Conservation (phyloP, 2,888 invertebrate species). For the Drosophila phalerata region DNA sequence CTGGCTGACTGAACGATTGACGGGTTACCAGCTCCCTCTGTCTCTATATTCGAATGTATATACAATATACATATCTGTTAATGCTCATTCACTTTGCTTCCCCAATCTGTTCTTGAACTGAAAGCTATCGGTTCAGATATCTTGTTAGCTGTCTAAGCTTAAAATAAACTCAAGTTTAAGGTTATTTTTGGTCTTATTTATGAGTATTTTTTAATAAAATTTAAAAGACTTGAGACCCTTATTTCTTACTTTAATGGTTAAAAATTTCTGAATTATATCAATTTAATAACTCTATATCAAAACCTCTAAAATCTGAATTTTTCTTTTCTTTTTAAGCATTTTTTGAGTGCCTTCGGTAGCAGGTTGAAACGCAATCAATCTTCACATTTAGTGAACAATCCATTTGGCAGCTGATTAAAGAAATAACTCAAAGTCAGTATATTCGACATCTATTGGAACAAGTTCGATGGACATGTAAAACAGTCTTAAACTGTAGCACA, state of each 20-base stretch:
- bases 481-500: constrained; percentile 25
- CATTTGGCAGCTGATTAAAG: constrained; percentile 23
- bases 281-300: too few species aligned
- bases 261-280: too few species aligned
- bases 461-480: constrained; percentile 26
- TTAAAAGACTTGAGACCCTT: too few species aligned
- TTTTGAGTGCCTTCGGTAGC: constrained; percentile 4
- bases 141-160: neutral
- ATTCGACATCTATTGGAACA: constrained; percentile 18
- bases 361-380: constrained; percentile 26
- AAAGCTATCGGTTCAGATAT: constrained; percentile 4
- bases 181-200: neutral
- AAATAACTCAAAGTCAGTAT: constrained; percentile 12
- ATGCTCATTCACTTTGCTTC: constrained; percentile 20
- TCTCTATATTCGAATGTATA: constrained; percentile 12
- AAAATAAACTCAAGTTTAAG: neutral
- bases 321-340: too few species aligned
- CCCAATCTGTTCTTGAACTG: neutral
- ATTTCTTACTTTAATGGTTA: too few species aligned
- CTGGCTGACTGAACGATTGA: constrained; percentile 55
- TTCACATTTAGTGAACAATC: neutral
- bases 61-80: constrained; percentile 28
- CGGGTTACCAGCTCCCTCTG: constrained; percentile 58
- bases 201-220: too few species aligned
- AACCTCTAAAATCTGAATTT: too few species aligned